These are phyloP conservation scores for Pygmarrhopalites habei DNA, from an alignment of 1,140 invertebrate species.

Conservation along the genomic window DNA sequence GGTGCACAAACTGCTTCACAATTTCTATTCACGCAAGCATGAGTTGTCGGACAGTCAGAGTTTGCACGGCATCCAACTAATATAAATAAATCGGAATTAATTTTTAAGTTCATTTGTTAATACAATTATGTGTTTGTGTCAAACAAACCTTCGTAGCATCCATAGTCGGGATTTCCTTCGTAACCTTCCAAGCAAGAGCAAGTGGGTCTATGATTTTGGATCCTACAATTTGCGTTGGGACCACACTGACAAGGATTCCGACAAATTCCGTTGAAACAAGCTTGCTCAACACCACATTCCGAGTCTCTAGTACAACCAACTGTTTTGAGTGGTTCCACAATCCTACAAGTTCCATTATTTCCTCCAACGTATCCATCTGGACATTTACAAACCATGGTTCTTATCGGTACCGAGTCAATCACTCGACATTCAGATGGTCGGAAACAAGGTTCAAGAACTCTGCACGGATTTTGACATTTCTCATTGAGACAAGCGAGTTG, in stretches of 20 bases:
- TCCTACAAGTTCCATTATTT: slow-evolving; percentile 60
- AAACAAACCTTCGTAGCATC: slow-evolving; percentile 41
- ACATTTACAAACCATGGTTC: slow-evolving; percentile 81
- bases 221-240: slow-evolving; percentile 67
- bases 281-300: slow-evolving; percentile 64
- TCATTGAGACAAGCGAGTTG: slow-evolving; percentile 70
- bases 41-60: slow-evolving; percentile 66
- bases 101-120: not conserved
- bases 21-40: slow-evolving; percentile 72
- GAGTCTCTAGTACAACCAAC: slow-evolving; percentile 65
- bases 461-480: slow-evolving; percentile 75
- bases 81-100: not conserved
- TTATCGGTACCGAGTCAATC: slow-evolving; percentile 66
- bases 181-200: slow-evolving; percentile 73
- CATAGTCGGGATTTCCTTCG: slow-evolving; percentile 64
- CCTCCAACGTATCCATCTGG: slow-evolving; percentile 71
- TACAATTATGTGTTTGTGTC: not conserved
- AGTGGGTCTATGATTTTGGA: slow-evolving; percentile 72
- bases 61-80: slow-evolving; percentile 46
- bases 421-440: slow-evolving; percentile 72
- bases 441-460: slow-evolving; percentile 65
- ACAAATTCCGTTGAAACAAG: slow-evolving; percentile 71
- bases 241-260: slow-evolving; percentile 73
- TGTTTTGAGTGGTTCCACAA: slow-evolving; percentile 50
- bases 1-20: slow-evolving; percentile 67